Evolutionary conservation across 2,113 vertebrate genomes (phyloP).

Genomic region (Oncorhynchus clarkii): DNA sequence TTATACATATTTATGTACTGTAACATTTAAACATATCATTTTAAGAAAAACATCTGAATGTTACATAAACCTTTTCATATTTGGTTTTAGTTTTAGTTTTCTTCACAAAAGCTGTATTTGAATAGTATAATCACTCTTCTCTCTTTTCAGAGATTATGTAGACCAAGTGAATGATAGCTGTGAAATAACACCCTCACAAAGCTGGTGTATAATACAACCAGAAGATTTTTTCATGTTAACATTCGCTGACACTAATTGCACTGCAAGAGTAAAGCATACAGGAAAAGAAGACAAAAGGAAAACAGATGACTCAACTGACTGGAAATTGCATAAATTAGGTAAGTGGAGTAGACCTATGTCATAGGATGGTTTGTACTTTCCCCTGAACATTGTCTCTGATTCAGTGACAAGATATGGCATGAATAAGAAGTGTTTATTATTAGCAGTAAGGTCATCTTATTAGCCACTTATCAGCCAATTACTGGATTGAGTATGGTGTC

Average conservation of each 20-base stretch:
- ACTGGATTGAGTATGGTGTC: not conserved
- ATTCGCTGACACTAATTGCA: slow-evolving; percentile 32
- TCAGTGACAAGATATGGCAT: not conserved
- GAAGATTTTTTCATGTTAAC: rapidly evolving
- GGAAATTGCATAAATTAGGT: slow-evolving; percentile 51
- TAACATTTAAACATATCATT: too few relatives aligned
- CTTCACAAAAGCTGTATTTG: not conserved
- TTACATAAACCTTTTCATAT: not conserved
- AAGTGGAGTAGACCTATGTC: slow-evolving; percentile 17
- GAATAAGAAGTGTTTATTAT: not conserved
- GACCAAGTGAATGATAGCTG: slow-evolving; percentile 24
- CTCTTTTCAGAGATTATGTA: not conserved
- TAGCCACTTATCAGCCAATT: not conserved
- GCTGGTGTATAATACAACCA: slow-evolving; percentile 59
- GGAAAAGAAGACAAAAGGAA: not conserved
- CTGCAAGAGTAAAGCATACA: not conserved
- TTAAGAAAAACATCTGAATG: not conserved
- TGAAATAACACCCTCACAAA: slow-evolving; percentile 35
- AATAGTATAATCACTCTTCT: not conserved
- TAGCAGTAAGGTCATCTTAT: not conserved
- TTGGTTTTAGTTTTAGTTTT: not conserved
- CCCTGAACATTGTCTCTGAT: slow-evolving; percentile 5
- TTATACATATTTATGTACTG: too few relatives aligned
- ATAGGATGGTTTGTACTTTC: not conserved
- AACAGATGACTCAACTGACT: not conserved